A percentile compares a stretch with the other conserved stretches of the same genome.
phyloP scores from a whole-genome alignment of 2,888 invertebrate genomes.

The Nemotelus nigrinus region DNA sequence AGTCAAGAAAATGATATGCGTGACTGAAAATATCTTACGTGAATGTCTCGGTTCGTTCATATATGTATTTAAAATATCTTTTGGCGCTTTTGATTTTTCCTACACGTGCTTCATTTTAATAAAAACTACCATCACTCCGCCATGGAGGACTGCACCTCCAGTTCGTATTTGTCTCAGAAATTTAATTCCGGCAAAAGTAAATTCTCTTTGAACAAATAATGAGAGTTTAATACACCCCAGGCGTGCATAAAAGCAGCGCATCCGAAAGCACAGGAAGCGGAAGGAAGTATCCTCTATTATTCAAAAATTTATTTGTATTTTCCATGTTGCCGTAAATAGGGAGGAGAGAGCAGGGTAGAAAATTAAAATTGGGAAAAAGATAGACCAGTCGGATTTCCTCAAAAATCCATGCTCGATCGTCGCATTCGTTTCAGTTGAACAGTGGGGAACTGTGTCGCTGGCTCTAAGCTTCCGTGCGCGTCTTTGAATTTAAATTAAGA shows the following conservation, averaged over 20 bases:
- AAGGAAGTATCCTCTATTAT: conserved; percentile 11
- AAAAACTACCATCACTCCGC: too few relatives aligned
- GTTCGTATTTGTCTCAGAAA: neutral
- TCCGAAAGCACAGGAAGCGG: neutral
- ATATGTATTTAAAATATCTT: too few relatives aligned
- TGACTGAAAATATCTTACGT: too few relatives aligned
- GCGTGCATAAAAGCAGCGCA: neutral
- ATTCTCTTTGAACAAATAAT: neutral
- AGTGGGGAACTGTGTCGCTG: neutral
- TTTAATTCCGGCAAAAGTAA: conserved; percentile 27
- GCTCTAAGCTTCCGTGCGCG: conserved; percentile 60
- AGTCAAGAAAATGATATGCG: too few relatives aligned
- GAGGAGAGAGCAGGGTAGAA: too few relatives aligned
- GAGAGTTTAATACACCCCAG: neutral
- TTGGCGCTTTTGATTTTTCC: too few relatives aligned
- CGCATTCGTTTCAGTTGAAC: neutral
- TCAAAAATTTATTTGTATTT: conserved; percentile 17
- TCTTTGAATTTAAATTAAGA: conserved; percentile 66
- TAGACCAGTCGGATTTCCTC: neutral
- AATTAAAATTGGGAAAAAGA: neutral
- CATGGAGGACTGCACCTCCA: too few relatives aligned
- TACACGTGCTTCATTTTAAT: too few relatives aligned
- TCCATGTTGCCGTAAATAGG: neutral
- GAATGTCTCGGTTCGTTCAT: too few relatives aligned
- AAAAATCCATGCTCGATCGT: neutral